Evolutionary conservation across 2,113 vertebrate genomes (phyloP).

Genomic region (Oreochromis tanganicae): DNA sequence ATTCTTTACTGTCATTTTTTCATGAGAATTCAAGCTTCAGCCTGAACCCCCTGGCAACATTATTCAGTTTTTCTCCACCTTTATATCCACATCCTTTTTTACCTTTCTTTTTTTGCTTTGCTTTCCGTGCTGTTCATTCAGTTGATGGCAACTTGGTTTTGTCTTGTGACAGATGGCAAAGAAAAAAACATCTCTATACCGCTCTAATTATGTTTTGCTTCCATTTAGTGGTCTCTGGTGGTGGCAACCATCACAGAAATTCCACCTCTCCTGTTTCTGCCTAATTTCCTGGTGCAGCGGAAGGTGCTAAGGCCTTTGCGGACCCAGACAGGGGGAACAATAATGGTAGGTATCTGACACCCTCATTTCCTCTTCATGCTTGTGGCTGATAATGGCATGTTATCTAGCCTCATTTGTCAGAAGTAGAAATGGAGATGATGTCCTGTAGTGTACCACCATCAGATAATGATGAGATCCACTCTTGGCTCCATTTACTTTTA

Average conservation of each 20-base stretch:
- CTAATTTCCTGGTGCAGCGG: slow-evolving; percentile 93
- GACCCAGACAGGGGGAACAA: slow-evolving; percentile 93
- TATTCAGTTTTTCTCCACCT: background rate
- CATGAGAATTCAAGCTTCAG: background rate
- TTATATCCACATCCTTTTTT: background rate
- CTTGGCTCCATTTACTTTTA: background rate
- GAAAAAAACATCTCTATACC: background rate
- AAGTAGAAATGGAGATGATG: background rate
- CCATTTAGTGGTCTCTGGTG: slow-evolving; percentile 85
- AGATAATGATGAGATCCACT: background rate
- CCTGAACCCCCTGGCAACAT: slow-evolving; percentile 13
- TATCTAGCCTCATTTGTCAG: background rate
- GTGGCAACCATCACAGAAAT: slow-evolving; percentile 96
- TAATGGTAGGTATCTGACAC: slow-evolving; percentile 81
- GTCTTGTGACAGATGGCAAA: background rate
- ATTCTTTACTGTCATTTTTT: slow-evolving; percentile 7
- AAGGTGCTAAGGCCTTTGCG: slow-evolving; percentile 87
- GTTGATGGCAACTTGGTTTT: background rate
- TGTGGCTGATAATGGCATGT: background rate
- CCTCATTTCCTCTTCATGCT: background rate
- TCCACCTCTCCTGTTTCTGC: slow-evolving; percentile 86
- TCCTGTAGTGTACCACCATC: background rate
- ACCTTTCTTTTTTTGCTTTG: background rate
- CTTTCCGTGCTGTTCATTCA: background rate
- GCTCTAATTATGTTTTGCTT: background rate